Evolutionary conservation across 2,888 invertebrate species (phyloP).

Genomic region (Dysmachus trigonus): DNA sequence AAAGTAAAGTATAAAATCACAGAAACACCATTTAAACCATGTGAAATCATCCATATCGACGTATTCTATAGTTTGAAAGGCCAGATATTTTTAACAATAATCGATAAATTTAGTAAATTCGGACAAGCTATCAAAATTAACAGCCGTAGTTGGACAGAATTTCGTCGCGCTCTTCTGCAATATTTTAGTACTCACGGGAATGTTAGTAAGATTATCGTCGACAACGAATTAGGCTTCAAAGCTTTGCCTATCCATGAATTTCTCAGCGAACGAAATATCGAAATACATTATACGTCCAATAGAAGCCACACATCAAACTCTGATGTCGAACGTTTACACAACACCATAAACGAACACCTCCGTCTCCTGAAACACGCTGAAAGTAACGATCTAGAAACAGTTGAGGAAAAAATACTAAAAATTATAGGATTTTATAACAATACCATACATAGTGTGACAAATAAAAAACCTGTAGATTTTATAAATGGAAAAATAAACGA

Average conservation of each 20-base stretch:
- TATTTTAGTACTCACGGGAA: background rate
- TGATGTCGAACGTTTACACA: background rate
- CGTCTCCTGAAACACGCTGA: too few species aligned
- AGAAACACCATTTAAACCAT: too few species aligned
- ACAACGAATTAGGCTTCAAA: background rate
- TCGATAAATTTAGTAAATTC: slow-evolving; percentile 52
- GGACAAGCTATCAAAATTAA: background rate
- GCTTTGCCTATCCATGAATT: background rate
- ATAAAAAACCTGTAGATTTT: slow-evolving; percentile 21
- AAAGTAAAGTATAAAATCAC: too few species aligned
- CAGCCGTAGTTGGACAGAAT: background rate
- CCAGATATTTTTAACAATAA: too few species aligned
- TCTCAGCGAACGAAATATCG: background rate
- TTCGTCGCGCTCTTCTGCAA: background rate
- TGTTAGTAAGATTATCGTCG: background rate
- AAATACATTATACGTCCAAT: background rate
- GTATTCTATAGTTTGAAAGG: slow-evolving; percentile 48
- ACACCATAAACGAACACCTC: too few species aligned
- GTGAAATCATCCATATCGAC: slow-evolving; percentile 50
- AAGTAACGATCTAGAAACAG: too few species aligned
- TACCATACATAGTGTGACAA: slow-evolving; percentile 14
- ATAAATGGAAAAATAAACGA: background rate
- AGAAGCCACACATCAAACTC: background rate
- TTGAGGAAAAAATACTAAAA: too few species aligned
- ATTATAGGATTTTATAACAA: too few species aligned